phyloP scores from a whole-genome alignment of 2,113 vertebrate genomes.

The Lagopus leucura region DNA sequence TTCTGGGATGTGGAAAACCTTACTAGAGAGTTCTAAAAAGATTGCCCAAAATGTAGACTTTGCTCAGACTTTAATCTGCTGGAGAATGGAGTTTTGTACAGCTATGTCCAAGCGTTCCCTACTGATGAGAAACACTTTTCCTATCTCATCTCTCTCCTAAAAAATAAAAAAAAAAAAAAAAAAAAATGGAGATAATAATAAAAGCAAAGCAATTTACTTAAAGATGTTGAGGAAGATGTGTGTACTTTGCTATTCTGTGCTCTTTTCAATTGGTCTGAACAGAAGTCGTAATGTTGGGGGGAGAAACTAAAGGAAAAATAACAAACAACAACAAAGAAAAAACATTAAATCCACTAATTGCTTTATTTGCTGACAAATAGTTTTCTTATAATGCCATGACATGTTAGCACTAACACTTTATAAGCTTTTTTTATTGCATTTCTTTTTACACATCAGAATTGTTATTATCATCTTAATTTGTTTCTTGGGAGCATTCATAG shows the following conservation, averaged over 20 bases:
- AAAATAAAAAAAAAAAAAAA: neutral
- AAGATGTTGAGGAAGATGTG: neutral
- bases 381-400: neutral
- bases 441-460: neutral
- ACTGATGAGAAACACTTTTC: neutral
- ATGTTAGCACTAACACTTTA: neutral
- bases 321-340: neutral
- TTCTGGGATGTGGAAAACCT: neutral
- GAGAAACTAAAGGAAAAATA: neutral
- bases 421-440: neutral
- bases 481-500: neutral
- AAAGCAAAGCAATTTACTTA: neutral
- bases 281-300: neutral
- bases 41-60: neutral
- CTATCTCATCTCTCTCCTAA: neutral
- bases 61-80: neutral
- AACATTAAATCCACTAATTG: neutral
- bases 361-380: neutral
- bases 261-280: neutral
- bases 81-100: neutral
- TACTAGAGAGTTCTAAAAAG: neutral
- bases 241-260: neutral
- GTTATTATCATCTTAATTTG: neutral
- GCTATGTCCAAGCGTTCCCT: neutral
- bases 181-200: neutral